Evolutionary conservation across 2,113 vertebrate genomes (phyloP).

Genomic region (Epinephelus fuscoguttatus): DNA sequence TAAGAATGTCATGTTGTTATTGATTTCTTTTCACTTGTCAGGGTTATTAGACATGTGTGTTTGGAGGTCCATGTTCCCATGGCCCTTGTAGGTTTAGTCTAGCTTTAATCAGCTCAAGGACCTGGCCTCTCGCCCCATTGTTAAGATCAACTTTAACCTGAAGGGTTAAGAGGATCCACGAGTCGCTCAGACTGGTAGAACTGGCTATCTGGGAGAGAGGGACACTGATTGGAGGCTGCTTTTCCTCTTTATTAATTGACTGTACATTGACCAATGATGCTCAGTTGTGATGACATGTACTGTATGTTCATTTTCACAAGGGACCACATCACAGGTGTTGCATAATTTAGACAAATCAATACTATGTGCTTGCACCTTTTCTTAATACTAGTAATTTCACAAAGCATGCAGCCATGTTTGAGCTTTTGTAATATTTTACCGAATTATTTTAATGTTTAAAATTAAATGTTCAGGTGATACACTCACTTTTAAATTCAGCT

Average conservation of each 20-base stretch:
- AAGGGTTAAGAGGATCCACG: conserved; percentile 70
- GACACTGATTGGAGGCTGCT: background rate
- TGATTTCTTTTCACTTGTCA: conserved; percentile 27
- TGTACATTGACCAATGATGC: background rate
- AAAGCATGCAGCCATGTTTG: background rate
- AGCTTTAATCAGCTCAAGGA: conserved; percentile 79
- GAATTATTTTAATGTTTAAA: no score
- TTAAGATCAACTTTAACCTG: conserved; percentile 60
- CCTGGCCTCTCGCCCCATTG: conserved; percentile 54
- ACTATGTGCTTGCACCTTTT: background rate
- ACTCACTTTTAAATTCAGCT: no score
- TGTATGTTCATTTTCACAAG: no score
- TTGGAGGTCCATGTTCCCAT: conserved; percentile 55
- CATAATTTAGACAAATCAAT: no score
- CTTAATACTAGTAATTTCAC: background rate
- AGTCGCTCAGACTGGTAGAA: conserved; percentile 30
- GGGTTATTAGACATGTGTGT: conserved; percentile 38
- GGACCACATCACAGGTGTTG: no score
- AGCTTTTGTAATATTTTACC: background rate
- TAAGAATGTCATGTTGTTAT: background rate
- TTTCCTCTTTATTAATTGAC: background rate
- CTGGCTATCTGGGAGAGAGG: background rate
- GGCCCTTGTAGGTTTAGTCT: conserved; percentile 60
- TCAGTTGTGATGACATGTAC: no score
- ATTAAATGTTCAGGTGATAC: no score